Percentiles rank a stretch among this genome's conserved stretches.
Evolutionary conservation across 2,797 vertebrate species (phyloP).

Genomic region (Botia almorhae): DNA sequence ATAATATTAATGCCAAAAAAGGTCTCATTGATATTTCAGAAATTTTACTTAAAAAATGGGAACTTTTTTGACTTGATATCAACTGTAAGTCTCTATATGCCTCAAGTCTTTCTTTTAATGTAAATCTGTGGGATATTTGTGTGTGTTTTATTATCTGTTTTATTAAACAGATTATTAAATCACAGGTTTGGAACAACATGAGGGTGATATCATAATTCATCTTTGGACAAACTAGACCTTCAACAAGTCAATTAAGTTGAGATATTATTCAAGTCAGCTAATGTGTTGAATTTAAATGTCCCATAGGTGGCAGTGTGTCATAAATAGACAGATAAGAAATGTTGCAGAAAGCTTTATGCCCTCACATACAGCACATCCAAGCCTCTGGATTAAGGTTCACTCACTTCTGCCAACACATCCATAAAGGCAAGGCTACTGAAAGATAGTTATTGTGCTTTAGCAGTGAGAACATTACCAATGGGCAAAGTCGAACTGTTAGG

Average conservation of each 20-base stretch:
- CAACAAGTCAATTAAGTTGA: too few species aligned
- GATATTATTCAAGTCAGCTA: background rate
- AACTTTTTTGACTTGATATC: too few species aligned
- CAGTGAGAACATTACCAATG: conserved; percentile 4
- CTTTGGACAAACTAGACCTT: background rate
- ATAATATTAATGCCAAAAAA: too few species aligned
- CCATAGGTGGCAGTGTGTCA: conserved; percentile 65
- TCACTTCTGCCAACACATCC: conserved; percentile 55
- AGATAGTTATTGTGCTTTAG: conserved; percentile 60
- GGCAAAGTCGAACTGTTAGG: background rate
- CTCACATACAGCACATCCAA: conserved; percentile 4
- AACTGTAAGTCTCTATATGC: too few species aligned
- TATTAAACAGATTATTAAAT: background rate
- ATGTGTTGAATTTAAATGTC: conserved; percentile 45
- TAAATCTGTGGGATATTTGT: too few species aligned
- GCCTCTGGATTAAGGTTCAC: conserved; percentile 47
- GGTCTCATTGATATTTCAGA: too few species aligned
- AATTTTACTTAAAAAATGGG: too few species aligned
- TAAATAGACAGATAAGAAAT: conserved; percentile 1
- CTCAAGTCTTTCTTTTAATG: too few species aligned
- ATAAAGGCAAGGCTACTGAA: conserved; percentile 70
- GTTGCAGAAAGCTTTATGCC: background rate
- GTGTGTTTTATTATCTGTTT: too few species aligned
- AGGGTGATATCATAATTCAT: background rate
- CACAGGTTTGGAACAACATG: background rate